Base-by-base conservation (phyloP, 2,113 vertebrate genomes). In the Xenopus laevis region DNA sequence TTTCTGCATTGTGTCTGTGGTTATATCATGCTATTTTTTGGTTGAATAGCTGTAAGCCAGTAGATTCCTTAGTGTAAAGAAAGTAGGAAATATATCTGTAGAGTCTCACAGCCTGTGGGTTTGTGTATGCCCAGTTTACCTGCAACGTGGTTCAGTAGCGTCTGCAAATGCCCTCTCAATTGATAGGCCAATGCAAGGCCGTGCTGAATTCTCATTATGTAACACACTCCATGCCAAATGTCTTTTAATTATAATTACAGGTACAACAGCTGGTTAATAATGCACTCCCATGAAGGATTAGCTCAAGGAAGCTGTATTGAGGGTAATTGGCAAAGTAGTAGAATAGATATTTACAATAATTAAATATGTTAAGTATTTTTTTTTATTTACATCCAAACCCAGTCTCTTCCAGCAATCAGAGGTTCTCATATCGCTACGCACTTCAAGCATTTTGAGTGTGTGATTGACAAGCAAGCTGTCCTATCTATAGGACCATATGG, bases 401-500 rank as follows among this genome's bases (percentile, higher is more conserved):
- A 68, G 17, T 44, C 45, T 20, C 15, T 21, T 68, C 7, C 45
- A 58, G 78, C 83, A 74, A 73, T 85, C 72, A 72, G 83, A 78
- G 84, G 81, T 83, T 79, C 86, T 81, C 74, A 74, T 79, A 78
- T 88, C 79, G 86, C 82, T 55, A 69, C 85, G 79, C 83, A 82
- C 80, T 86, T 82, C 81, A 82, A 81, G 83, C 82, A 78, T 11
- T 46, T 84, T 85, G 86, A 85, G 86, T 77, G 81, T 68, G 83
- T 86, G 87, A 90, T 84, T 92, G 91, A 89, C 86, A 84, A 83
- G 83, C 91, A 91, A 87, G 90, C 91, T 93, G 90, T 88, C 88
- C 88, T 88, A 89, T 87, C 88, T 88, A 87, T 89, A 87, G 87
- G 91, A 93, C 91, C 91, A 90, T 92, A 91, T 90, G 91, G 89